Evolutionary conservation across 2,888 invertebrate genomes (phyloP).

Genomic region (Adelognathus sp.): DNA sequence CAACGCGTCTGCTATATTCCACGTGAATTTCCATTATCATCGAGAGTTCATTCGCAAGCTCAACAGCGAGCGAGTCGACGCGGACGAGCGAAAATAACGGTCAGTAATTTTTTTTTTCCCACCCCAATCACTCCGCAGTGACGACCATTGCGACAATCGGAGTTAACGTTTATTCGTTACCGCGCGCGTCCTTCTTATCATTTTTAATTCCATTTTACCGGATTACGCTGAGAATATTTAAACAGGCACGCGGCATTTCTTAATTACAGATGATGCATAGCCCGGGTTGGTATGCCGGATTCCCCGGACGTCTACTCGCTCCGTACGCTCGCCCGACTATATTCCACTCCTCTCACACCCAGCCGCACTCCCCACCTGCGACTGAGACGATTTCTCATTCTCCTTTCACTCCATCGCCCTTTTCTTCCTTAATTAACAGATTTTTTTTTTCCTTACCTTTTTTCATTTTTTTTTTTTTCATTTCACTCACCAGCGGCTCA

Average conservation of each 20-base stretch:
- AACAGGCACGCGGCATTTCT: slow-evolving; percentile 75
- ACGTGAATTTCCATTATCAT: slow-evolving; percentile 21
- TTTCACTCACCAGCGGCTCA: slow-evolving; percentile 26
- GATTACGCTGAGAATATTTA: slow-evolving; percentile 75
- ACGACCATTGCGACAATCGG: slow-evolving; percentile 10
- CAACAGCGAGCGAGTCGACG: neutral
- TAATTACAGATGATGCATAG: slow-evolving; percentile 76
- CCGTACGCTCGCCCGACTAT: slow-evolving; percentile 10
- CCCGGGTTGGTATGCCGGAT: slow-evolving; percentile 56
- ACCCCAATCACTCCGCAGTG: neutral
- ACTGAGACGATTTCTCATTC: slow-evolving; percentile 58
- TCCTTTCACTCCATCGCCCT: slow-evolving; percentile 51
- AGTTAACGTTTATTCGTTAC: slow-evolving; percentile 1
- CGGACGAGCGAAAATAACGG: neutral
- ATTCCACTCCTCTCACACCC: neutral
- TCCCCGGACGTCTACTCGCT: slow-evolving; percentile 46
- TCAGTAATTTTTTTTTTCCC: neutral
- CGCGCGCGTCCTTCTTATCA: slow-evolving; percentile 62
- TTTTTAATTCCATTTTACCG: slow-evolving; percentile 74
- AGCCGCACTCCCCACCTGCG: slow-evolving; percentile 4
- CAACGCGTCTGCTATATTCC: slow-evolving; percentile 13
- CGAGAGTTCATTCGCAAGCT: neutral
- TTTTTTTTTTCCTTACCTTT: neutral
- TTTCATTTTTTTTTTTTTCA: slow-evolving; percentile 24
- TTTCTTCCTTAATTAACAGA: slow-evolving; percentile 58